Evolutionary conservation across 2,113 vertebrate species (phyloP), one percentile per base, ranked within the genome.

Genomic region (Syrrhaptes paradoxus): DNA sequence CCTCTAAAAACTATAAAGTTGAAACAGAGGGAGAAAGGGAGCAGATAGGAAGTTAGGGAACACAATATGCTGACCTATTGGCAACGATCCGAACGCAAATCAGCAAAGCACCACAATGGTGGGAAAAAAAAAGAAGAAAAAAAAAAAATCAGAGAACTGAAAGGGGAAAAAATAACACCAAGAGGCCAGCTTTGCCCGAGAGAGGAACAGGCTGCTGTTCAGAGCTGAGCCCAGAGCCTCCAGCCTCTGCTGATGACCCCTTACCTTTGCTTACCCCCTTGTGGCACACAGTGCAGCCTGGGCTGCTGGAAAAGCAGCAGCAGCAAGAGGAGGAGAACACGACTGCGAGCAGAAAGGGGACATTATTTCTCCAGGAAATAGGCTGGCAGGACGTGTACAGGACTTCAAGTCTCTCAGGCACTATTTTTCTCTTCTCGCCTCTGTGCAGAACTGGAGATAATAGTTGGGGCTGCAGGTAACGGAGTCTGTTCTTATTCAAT

Each of bases 401-500:
- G 61, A 93, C 93, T 92, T 75, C 36, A 34, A 71, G 87, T 95
- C 93, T 96, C 91, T 45, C 71, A 93, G 92, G 93, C 83, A 26
- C 90, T 88, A 81, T 93, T 90, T 94, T 94, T 90, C 79, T 68
- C 24, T 88, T 90, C 93, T 94, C 61, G 65, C 88, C 92, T 94
- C 91, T 63, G 52, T 57, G 63, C 31, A 85, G 79, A 93, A 90
- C 90, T 67, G 87, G 24, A 94, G 93, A 95, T 91, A 81, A 93
- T 78, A 96, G 90, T 94, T 89, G 82, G 57, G 83, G 57, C 76
- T 90, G 90, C 90, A 96, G 96, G 95, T 96, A 97, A 84, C 61
- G 0, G 57, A 78, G 95, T 75, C 93, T 78, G 93, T 92, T 95
- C 93, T 92, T 81, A 95, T 94, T 95, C 90, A 89, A 94, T 96